Evolutionary conservation across 2,888 invertebrate species (phyloP).

Genomic region (Hyalella azteca): DNA sequence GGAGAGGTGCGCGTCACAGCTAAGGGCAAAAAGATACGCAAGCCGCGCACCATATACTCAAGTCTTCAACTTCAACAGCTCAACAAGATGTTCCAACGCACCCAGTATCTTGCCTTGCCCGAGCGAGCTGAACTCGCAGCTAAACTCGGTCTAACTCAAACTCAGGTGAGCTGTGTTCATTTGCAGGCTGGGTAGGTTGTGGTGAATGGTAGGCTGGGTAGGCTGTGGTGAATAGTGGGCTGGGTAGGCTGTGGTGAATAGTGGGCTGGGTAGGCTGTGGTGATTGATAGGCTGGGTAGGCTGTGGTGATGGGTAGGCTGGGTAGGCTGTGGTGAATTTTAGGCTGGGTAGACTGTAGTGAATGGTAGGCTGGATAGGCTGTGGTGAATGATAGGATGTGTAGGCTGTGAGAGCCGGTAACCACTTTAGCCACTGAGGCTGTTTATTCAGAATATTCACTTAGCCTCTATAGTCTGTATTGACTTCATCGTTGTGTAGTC

Average conservation of each 20-base stretch:
- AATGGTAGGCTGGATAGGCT: not conserved
- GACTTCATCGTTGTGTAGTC: too few relatives aligned
- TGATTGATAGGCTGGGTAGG: not conserved
- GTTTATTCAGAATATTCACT: too few relatives aligned
- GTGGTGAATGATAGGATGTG: not conserved
- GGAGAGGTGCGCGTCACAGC: conserved; percentile 54
- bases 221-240: not conserved
- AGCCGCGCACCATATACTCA: conserved; percentile 99
- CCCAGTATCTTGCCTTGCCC: conserved; percentile 97
- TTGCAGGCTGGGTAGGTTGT: not conserved
- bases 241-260: not conserved
- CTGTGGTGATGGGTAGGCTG: not conserved
- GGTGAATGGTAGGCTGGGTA: not conserved
- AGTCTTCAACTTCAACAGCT: conserved; percentile 97
- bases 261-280: not conserved
- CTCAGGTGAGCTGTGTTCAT: conserved; percentile 79
- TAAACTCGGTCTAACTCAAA: conserved; percentile 96
- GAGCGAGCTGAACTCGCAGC: conserved; percentile 98
- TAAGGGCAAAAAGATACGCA: conserved; percentile 96
- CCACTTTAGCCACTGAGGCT: too few relatives aligned
- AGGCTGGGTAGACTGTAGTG: not conserved
- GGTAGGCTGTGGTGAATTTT: not conserved
- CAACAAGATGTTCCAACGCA: conserved; percentile 96
- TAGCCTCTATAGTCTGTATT: too few relatives aligned
- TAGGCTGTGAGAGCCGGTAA: not conserved